Evolutionary conservation across 2,797 vertebrate genomes (phyloP), one percentile per base, ranked within the genome.

Genomic region (Pelobates cultripes): DNA sequence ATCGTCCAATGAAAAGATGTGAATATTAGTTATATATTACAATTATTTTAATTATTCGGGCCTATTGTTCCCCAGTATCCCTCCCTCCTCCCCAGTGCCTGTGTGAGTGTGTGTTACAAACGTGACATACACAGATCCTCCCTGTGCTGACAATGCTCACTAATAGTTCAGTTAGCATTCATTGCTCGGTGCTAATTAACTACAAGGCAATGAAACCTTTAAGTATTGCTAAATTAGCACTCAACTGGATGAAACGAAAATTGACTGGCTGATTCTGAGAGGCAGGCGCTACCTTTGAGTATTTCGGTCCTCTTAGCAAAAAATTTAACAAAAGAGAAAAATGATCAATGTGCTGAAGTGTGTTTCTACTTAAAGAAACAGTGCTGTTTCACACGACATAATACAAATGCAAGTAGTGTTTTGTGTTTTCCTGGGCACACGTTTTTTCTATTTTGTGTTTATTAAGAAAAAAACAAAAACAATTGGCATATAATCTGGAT

Each of bases 1-100:
- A 88, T 70, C 64, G 86, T 3, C 86, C 86, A 87, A 89, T 90
- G 79, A 86, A 89, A 77, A 86, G 84, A 89, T 12, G 84, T 85
- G 86, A 81, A 87, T 77, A 90, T 66, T 71, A 85, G 44, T 75
- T 85, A 86, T 72, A 83, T 84, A 64, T n/a, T 40, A 71, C 60
- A 57, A 74, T 78, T 43, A 71, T 77, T 86, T 76, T 83, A 78
- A 87, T 85, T 80, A 60, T 85, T 70, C 78, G 57, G 79, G 60
- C 86, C 2, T 51, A 78, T 74, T 83, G 79, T 86, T 87, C 84
- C 40, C 78, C 80, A 85, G 85, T 89, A 89, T 78, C 86, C 47
- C 47, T 10, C 47, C 47, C 5, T 6, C 28, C 28, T 2, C 28
- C 2, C 28, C 1, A 28, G n/a, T n/a, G n/a, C 14, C 75, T 43